Conservation (phyloP, 2,113 vertebrate genomes). For the Hydropotes inermis region DNA sequence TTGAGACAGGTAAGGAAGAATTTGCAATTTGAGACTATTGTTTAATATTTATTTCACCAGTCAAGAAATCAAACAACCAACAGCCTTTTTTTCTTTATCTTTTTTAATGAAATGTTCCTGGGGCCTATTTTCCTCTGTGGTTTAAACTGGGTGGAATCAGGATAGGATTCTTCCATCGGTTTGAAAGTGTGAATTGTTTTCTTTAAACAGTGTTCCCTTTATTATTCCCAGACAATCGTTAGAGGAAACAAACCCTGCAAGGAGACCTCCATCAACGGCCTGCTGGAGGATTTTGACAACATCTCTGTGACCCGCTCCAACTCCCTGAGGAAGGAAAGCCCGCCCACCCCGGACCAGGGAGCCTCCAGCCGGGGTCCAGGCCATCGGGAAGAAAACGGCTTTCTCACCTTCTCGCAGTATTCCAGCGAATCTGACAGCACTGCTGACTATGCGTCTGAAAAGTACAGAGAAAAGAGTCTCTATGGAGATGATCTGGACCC, state of each 20-base stretch:
- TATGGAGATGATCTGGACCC: constrained; percentile 88
- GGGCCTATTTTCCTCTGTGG: neutral
- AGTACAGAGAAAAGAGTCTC: constrained; percentile 80
- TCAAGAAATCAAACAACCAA: neutral
- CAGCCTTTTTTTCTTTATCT: neutral
- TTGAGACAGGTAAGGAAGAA: neutral
- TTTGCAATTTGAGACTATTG: neutral
- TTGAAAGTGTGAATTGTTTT: neutral
- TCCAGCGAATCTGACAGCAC: constrained; percentile 93
- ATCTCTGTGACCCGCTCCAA: constrained; percentile 98
- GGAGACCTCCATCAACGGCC: constrained; percentile 95
- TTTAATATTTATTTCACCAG: neutral
- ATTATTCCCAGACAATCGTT: constrained; percentile 92
- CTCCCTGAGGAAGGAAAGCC: constrained; percentile 96
- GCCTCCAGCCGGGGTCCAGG: constrained; percentile 80
- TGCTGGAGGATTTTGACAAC: constrained; percentile 97
- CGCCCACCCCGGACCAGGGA: constrained; percentile 89
- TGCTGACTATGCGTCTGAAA: constrained; percentile 85
- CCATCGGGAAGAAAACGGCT: constrained; percentile 93
- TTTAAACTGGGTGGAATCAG: neutral
- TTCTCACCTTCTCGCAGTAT: constrained; percentile 92
- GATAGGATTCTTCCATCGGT: neutral
- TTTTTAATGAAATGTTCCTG: neutral
- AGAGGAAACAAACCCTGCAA: constrained; percentile 94
- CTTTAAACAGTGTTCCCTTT: constrained; percentile 52